Base-by-base conservation (phyloP, 2,797 vertebrate species). In the Crenuchus spilurus region DNA sequence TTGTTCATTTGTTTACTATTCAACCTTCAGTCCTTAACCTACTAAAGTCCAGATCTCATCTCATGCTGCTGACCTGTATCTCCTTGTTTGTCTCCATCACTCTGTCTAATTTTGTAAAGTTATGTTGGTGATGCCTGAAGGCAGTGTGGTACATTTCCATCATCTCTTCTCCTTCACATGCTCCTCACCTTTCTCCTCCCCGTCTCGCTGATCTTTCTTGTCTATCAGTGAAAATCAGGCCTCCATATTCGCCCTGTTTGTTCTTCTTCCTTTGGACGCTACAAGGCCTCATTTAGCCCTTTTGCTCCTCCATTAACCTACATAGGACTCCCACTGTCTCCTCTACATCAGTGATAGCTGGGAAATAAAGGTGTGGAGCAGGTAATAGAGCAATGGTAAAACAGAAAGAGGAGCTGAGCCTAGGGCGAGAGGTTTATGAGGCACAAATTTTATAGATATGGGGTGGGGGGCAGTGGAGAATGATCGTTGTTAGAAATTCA, bases 181-280 rank as follows among this genome's bases (percentile, higher is more conserved):
- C 81, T 77, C 70, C 61, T 51, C 67, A 72, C 74, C 65, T 3
- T 16, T 54, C 54, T 42, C 13, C 75, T 71, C 67, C 68, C 62
- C 11, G 75, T 86, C 83, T 84, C 67, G 52, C 77, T 88, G 87
- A 89, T 88, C 86, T 89, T 88, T 85, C 78, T 74, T 35, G 14
- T 46, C 33, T 68, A 64, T 51, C 24, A 63, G 26, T 30, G 70
- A 54, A 72, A 63, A 72, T 18, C 20, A 48, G 26, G 26, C 58
- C 58, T 48, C 22, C 10, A 63, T 61, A 39, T 66, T 67, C 30
- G 37, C 54, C 30, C 35, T 31, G 6, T 24, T 16, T 72, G 33
- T 44, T 46, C n/a, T 75, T 72, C 18, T 18, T 67, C 28, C 33
- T 16, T 46, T 64, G 52, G 46, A 49, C 68, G 62, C 54, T 42